Conservation (phyloP, 2,797 vertebrate species). For the Balearica regulorum region DNA sequence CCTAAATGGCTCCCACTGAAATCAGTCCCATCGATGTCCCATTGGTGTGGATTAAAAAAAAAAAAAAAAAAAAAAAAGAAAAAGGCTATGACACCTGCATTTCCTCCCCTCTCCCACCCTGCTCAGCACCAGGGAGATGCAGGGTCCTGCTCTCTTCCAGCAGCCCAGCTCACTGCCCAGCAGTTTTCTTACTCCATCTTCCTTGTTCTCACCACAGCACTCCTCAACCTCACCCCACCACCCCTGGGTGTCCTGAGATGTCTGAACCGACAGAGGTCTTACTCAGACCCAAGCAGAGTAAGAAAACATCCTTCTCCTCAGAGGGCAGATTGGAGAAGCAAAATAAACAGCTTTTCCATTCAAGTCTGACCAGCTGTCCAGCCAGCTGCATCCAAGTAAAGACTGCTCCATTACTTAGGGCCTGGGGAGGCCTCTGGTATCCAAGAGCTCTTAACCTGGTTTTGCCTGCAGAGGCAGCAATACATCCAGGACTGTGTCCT, state of each 20-base stretch:
- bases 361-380: neutral
- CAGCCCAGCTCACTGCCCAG: neutral
- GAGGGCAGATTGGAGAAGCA: neutral
- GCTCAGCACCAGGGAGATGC: neutral
- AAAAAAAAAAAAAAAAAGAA: neutral
- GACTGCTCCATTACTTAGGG: neutral
- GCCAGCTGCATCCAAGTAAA: neutral
- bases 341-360: neutral
- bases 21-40: neutral
- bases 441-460: neutral
- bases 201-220: neutral
- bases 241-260: neutral
- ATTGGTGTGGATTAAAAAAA: neutral
- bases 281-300: neutral
- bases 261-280: neutral
- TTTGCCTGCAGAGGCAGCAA: neutral
- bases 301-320: neutral
- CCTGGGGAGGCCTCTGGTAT: neutral
- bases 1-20: neutral
- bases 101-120: neutral
- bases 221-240: neutral
- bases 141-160: neutral
- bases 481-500: neutral
- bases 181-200: neutral
- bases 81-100: no score